These are phyloP conservation scores for Drosophila sproati DNA, from an alignment of 1,140 invertebrate species.

Conservation along the genomic window DNA sequence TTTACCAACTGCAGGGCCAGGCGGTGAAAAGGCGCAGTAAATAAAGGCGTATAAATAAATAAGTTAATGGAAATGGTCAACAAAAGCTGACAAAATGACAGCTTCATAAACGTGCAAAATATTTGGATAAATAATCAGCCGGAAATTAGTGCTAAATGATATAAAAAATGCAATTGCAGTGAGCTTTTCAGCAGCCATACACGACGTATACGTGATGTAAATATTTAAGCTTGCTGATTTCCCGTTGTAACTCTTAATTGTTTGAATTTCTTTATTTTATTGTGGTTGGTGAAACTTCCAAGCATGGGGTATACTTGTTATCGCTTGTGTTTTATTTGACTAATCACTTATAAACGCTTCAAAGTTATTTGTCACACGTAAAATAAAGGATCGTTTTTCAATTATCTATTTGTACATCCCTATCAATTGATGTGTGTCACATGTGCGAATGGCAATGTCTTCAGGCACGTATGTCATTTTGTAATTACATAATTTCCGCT, in stretches of 20 bases:
- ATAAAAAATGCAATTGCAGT: conserved; percentile 41
- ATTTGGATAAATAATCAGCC: conserved; percentile 39
- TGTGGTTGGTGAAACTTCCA: background rate
- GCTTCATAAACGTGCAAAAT: conserved; percentile 26
- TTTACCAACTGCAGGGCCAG: conserved; percentile 25
- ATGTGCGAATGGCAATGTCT: conserved; percentile 28
- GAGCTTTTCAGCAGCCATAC: conserved; percentile 29
- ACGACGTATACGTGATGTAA: conserved; percentile 60
- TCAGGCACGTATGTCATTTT: conserved; percentile 2
- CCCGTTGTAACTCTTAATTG: background rate
- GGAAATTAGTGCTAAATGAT: conserved; percentile 48
- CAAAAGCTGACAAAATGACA: conserved; percentile 26
- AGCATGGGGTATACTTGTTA: conserved; percentile 5
- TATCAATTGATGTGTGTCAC: conserved; percentile 42
- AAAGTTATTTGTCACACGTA: conserved; percentile 1
- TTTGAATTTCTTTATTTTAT: background rate
- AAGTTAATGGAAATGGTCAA: conserved; percentile 20
- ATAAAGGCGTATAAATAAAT: conserved; percentile 18
- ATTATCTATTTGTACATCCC: conserved; percentile 2
- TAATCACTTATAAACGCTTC: background rate
- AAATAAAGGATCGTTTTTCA: background rate
- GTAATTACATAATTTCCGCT: conserved; percentile 30
- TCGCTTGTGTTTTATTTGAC: background rate
- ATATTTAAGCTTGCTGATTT: conserved; percentile 31
- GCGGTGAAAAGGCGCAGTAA: conserved; percentile 33